Evolutionary conservation across 2,888 invertebrate species (phyloP).

Genomic region (Dioctria linearis): DNA sequence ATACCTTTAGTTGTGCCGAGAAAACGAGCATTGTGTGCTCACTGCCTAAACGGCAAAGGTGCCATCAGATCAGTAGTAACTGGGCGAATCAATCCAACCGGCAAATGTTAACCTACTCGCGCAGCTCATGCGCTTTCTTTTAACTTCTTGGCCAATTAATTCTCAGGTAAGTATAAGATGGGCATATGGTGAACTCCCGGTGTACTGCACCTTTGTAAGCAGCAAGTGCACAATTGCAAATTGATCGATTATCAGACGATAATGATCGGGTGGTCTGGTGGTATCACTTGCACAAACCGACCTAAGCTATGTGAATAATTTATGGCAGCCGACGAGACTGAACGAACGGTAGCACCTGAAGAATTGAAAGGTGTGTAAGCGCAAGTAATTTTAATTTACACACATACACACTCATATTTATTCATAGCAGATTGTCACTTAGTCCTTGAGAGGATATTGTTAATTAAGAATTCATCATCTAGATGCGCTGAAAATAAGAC

Average conservation of each 20-base stretch:
- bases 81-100: conserved; percentile 1
- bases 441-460: conserved; percentile 27
- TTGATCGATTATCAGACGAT: conserved; percentile 53
- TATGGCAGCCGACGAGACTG: conserved; percentile 1
- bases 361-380: conserved; percentile 29
- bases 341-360: conserved; percentile 34
- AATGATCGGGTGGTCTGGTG: conserved; percentile 54
- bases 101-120: conserved; percentile 17
- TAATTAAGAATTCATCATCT: conserved; percentile 25
- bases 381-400: neutral
- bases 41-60: conserved; percentile 35
- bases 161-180: conserved; percentile 39
- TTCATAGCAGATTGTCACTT: conserved; percentile 33
- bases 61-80: conserved; percentile 7
- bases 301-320: conserved; percentile 34
- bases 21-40: neutral
- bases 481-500: conserved; percentile 9
- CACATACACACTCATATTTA: neutral
- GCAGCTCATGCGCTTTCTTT: conserved; percentile 12
- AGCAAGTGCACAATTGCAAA: conserved; percentile 51
- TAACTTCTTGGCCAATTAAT: conserved; percentile 19
- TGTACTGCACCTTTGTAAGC: conserved; percentile 13
- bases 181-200: conserved; percentile 37
- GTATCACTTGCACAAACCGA: conserved; percentile 35
- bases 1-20: conserved; percentile 37